Conservation (phyloP, 2,888 invertebrate species). For the Thysanoteuthis rhombus region DNA sequence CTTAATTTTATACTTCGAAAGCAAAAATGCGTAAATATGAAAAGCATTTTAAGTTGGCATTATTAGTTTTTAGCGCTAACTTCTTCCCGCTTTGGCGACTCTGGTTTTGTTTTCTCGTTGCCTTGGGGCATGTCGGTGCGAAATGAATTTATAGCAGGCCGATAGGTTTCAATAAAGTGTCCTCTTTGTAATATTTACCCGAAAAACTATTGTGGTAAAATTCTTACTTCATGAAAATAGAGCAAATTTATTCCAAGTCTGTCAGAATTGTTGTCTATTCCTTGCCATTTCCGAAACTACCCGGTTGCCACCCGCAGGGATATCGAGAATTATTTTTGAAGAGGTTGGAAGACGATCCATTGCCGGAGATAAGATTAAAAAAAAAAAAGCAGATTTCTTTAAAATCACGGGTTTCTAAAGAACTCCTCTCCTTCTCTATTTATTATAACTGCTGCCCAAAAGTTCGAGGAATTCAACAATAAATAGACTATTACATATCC, state of each 20-base stretch:
- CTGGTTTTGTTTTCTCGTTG: not conserved
- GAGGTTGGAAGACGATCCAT: not conserved
- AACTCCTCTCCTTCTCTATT: not conserved
- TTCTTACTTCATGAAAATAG: not conserved
- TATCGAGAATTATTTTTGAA: not conserved
- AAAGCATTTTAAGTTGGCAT: not conserved
- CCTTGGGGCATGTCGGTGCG: not conserved
- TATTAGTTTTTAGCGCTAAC: not conserved
- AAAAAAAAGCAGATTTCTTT: not conserved
- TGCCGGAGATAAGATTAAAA: too few relatives aligned
- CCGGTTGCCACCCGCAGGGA: not conserved
- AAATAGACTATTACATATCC: too few relatives aligned
- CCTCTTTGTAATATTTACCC: not conserved
- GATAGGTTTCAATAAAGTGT: not conserved
- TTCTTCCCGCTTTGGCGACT: not conserved
- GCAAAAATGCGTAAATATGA: not conserved
- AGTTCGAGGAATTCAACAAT: too few relatives aligned
- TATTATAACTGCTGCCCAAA: too few relatives aligned
- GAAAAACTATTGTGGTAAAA: not conserved
- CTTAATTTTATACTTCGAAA: not conserved
- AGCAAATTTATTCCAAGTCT: not conserved
- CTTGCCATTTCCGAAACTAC: not conserved
- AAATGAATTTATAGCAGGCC: not conserved
- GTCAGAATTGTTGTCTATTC: not conserved
- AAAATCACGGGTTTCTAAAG: not conserved